phyloP scores from a whole-genome alignment of 2,113 vertebrate genomes.

The Canis aureus region DNA sequence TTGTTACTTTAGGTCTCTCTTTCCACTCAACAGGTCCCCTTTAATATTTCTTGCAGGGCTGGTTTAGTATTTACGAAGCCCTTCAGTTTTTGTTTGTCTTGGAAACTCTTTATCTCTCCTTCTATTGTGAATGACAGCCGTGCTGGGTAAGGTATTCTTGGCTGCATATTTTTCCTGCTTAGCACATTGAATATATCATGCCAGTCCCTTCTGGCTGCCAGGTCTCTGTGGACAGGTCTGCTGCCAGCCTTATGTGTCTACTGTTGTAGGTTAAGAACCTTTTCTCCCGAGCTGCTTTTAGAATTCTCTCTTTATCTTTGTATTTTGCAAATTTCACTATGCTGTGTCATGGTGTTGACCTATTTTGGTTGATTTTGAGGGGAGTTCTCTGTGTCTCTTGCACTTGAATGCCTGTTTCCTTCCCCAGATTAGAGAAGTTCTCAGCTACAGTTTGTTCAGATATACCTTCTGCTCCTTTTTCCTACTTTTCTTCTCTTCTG shows the following conservation, averaged over 20 bases:
- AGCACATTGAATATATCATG: not conserved
- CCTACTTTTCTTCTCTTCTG: not conserved
- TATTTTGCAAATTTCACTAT: not conserved
- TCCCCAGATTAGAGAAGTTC: too few relatives aligned
- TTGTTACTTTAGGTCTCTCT: not conserved
- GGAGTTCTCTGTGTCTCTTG: not conserved
- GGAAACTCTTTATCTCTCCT: not conserved
- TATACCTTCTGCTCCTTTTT: not conserved
- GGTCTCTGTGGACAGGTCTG: not conserved
- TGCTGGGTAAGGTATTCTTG: not conserved
- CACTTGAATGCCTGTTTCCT: not conserved
- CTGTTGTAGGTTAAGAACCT: not conserved
- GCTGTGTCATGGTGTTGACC: not conserved
- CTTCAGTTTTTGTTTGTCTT: not conserved
- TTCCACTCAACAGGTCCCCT: not conserved
- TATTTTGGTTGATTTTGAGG: not conserved
- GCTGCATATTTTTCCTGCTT: not conserved
- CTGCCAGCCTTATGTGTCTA: not conserved
- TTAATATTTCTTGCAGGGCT: not conserved
- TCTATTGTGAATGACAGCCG: not conserved
- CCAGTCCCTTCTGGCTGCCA: not conserved
- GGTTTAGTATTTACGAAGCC: not conserved
- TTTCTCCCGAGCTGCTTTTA: not conserved
- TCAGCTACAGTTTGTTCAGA: not conserved
- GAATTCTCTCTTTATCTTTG: not conserved